A percentile compares a stretch with the other conserved stretches of the same genome.
Conservation (phyloP, 2,797 vertebrate genomes). For the Pangasius sanitwongsei region DNA sequence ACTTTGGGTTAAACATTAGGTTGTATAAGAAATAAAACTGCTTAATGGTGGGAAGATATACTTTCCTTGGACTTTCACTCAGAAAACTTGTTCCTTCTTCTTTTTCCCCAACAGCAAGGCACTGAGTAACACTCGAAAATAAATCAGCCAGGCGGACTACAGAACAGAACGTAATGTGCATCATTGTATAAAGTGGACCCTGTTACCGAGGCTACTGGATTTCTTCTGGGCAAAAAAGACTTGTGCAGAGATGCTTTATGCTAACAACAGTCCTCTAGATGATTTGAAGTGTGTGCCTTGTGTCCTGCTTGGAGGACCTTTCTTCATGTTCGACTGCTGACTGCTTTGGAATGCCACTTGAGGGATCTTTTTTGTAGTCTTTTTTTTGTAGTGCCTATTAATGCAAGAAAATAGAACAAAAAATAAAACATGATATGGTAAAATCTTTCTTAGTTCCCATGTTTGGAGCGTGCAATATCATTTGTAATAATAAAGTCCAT, state of each 20-base stretch:
- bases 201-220: slow-evolving; percentile 74
- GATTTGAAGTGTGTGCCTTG: slow-evolving; percentile 65
- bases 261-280: slow-evolving; percentile 72
- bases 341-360: slow-evolving; percentile 73
- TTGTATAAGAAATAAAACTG: slow-evolving; percentile 15
- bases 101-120: slow-evolving; percentile 66
- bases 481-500: not conserved
- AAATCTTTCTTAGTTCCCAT: not conserved
- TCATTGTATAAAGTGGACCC: slow-evolving; percentile 77
- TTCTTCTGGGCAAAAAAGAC: slow-evolving; percentile 80
- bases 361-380: slow-evolving; percentile 85
- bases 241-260: slow-evolving; percentile 81
- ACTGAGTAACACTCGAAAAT: slow-evolving; percentile 73
- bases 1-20: slow-evolving; percentile 22
- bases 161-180: slow-evolving; percentile 72
- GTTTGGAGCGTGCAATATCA: not conserved
- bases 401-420: slow-evolving; percentile 34
- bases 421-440: not conserved
- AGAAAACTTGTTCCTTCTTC: slow-evolving; percentile 35
- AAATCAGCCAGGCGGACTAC: slow-evolving; percentile 59
- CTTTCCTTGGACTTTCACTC: slow-evolving; percentile 29
- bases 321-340: slow-evolving; percentile 74
- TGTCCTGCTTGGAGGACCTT: slow-evolving; percentile 78
- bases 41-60: slow-evolving; percentile 19
- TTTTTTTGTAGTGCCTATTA: slow-evolving; percentile 79